These are phyloP conservation scores for Rhabditophanes sp. DNA, from an alignment of 2,888 invertebrate species.

Conservation along the genomic window DNA sequence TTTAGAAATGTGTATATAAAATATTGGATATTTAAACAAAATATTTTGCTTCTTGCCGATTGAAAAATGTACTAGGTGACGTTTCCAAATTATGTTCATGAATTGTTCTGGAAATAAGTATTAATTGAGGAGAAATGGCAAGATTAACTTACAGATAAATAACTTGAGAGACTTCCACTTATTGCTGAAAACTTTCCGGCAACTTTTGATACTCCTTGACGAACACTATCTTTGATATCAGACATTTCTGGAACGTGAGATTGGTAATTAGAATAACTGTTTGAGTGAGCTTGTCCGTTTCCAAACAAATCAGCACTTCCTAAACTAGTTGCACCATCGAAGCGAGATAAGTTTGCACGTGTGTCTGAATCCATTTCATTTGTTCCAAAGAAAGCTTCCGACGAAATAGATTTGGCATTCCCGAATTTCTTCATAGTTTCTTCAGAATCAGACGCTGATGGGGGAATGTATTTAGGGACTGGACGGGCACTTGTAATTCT, in stretches of 20 bases:
- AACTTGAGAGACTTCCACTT: constrained; percentile 27
- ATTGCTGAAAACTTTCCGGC: constrained; percentile 86
- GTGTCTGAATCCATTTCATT: constrained; percentile 44
- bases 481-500: not conserved
- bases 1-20: no score
- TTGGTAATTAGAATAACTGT: constrained; percentile 11
- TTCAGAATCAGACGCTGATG: constrained; percentile 2
- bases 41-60: no score
- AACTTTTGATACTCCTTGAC: constrained; percentile 93
- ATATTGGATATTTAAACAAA: no score
- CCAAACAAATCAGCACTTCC: constrained; percentile 91
- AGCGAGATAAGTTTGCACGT: constrained; percentile 54
- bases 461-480: constrained; percentile 1
- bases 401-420: constrained; percentile 88
- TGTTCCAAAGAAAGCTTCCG: constrained; percentile 80
- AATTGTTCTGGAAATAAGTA: no score
- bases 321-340: constrained; percentile 83
- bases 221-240: constrained; percentile 88
- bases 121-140: no score
- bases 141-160: constrained; percentile 30
- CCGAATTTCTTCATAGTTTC: constrained; percentile 73
- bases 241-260: constrained; percentile 58
- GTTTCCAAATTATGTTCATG: no score
- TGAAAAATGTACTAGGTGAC: no score
- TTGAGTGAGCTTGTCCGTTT: constrained; percentile 42